Conservation (phyloP, 2,888 invertebrate genomes). For the Agapostemon virescens region DNA sequence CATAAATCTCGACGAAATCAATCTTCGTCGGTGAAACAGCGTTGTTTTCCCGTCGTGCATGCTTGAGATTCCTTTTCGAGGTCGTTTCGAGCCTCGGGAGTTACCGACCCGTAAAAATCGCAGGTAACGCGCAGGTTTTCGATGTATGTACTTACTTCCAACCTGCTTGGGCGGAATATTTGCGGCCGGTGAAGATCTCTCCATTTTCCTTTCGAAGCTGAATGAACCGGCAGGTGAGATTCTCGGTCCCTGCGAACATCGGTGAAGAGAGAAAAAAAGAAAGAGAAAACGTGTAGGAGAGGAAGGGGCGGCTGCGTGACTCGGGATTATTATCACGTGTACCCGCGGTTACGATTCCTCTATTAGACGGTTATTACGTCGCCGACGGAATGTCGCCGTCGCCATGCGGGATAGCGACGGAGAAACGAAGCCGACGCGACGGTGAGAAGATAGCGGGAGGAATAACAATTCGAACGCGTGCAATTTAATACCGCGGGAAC, state of each 20-base stretch:
- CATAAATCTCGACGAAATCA: neutral
- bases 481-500: slow-evolving; percentile 40
- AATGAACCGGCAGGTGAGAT: slow-evolving; percentile 74
- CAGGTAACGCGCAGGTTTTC: neutral
- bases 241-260: slow-evolving; percentile 72
- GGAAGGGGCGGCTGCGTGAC: slow-evolving; percentile 38
- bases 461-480: slow-evolving; percentile 39
- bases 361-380: slow-evolving; percentile 51
- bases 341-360: slow-evolving; percentile 39
- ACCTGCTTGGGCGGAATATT: slow-evolving; percentile 73
- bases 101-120: neutral
- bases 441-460: slow-evolving; percentile 10
- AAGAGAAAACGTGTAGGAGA: slow-evolving; percentile 9
- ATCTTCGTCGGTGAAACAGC: neutral
- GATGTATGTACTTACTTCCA: slow-evolving; percentile 57
- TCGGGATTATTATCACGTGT: slow-evolving; percentile 49
- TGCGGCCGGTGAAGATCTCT: slow-evolving; percentile 75
- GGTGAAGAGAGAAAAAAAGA: slow-evolving; percentile 24
- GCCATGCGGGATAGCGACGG: neutral
- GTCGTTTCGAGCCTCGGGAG: neutral
- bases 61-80: neutral
- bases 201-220: slow-evolving; percentile 74
- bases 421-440: neutral
- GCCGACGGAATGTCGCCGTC: slow-evolving; percentile 32
- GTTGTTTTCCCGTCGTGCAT: neutral